Evolutionary conservation across 2,888 invertebrate genomes (phyloP), one percentile per base, ranked within the genome.

Genomic region (Volucella inanis): DNA sequence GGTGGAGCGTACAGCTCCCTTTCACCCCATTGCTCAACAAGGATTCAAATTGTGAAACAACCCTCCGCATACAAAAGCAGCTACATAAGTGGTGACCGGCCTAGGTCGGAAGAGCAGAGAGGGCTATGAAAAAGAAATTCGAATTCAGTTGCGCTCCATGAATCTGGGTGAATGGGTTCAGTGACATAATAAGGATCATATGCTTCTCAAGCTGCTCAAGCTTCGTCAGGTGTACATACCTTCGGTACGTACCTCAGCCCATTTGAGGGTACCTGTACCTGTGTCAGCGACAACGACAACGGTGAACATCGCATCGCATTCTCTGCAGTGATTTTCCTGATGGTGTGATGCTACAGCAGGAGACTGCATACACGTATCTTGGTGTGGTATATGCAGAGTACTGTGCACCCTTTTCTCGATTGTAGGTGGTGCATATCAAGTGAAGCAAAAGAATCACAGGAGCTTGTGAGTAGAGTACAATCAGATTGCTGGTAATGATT

Each of bases 91-190:
- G 12, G 15, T 11, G 12, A n/a, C 31, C 38, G 52, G 11, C 31
- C 39, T 54, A 65, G 41, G 39, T 9, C 41, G 72, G 45, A 62
- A 61, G 39, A 55, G 49, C 31, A 68, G 68, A 55, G 67, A 50
- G 9, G 61, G 52, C 31, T 8, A 71, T 57, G 76, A 68, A 72
- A 22, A 22, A 22, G 22, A 22, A 68, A 85, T 85, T 80, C 52
- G 75, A 85, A 85, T 72, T 80, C 80, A 72, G 80, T 81, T 85
- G 72, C 4, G 22, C 22, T 22, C 76, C 71, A 50, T 80, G 85
- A 80, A 85, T 72, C 80, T 85, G 59, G 85, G 85, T 85, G 85
- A 85, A 85, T 62, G 80, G 57, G 85, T 85, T 85, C 85, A 85
- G 47, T 85, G 85, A 76, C 85, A 77, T 65, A 85, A 76, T 76